Base-by-base conservation (phyloP, 2,797 vertebrate species). In the Triplophysa yarkandensis region DNA sequence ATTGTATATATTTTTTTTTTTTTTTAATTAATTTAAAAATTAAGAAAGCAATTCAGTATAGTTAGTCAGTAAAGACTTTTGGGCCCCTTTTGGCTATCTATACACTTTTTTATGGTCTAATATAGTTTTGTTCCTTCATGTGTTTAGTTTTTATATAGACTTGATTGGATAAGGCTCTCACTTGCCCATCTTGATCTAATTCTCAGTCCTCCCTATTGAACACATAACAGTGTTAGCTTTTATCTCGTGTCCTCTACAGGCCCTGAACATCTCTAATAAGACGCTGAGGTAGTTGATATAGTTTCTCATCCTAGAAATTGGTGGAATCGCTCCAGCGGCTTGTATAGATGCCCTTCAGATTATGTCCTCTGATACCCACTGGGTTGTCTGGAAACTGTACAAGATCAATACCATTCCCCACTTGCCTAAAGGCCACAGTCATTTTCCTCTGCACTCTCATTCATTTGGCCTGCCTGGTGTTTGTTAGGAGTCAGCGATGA, bases 361-460 rank as follows among this genome's bases (percentile, higher is more conserved):
- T 48, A 78, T 65, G 62, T 64, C 61, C 58, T 83, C 36, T n/a
- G 74, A 77, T 70, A 66, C 50, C 69, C 48, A 46, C 46, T 52
- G 30, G 70, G 52, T 67, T 74, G 76, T 77, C 54, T 70, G 46
- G 60, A 70, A 55, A 75, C 66, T 62, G 36, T 70, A 48, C 36
- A 44, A n/a, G 52, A 84, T 83, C 79, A 76, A 79, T 81, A 76
- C 52, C 23, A 75, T 61, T 39, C 30, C 36, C 60, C 14, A 25
- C 65, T 67, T 74, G 62, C 76, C 74, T 73, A 76, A 72, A 69
- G 64, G 72, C 60, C 50, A 44, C 50, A 68, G 63, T 74, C 66
- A 71, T 13, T 71, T 68, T 43, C 52, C 6, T 44, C 23, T 30
- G 39, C 62, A 50, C 19, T 27, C 19, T 67, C 64, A 77, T 76